Base-by-base conservation (phyloP, 1,140 invertebrate species). In the Bombus consobrinus region DNA sequence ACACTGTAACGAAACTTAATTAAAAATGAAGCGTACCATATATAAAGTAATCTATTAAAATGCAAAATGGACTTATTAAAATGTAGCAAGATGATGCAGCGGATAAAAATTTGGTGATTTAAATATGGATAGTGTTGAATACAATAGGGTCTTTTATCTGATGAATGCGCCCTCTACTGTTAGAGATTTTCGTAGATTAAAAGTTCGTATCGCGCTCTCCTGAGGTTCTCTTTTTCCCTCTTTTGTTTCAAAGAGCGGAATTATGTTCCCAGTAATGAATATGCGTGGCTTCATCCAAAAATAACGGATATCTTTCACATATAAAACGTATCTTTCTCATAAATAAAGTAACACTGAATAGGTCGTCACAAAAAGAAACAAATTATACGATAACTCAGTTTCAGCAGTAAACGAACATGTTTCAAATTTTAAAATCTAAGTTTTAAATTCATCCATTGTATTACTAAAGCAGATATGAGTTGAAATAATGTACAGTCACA, bases 131-230 rank as follows among this genome's bases (percentile, higher is more conserved):
- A 79, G 59, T 28, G 62, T 43, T 66, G 77, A 79, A 79, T 79
- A 79, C 77, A 79, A 79, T 64, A 22, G 77, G 62, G 28, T 34
- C 37, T 66, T 66, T 79, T 79, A 79, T 79, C 77, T 68, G 62
- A 79, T 79, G 77, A 79, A 43, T 64, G 77, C 41, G 0, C 28
- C 59, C 76, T 41, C n/a, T 39, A 28, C 59, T 47, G 32, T 18
- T 66, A 47, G 39, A 79, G 59, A 64, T 64, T 79, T 66, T 79
- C 59, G 18, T 34, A 68, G 77, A 79, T 79, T 64, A 79, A 64
- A 64, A 64, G 77, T 79, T 79, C n/a, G 39, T 68, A 47, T 68
- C 77, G 39, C 22, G n/a, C n/a, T 76, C 74, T 37, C 39, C 25
- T 47, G n/a, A 68, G 62, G 15, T 28, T 43, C 39, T 32, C 64